These are phyloP conservation scores for Sebastes melanostomus DNA, from an alignment of 2,797 vertebrate species.

Conservation along the genomic window DNA sequence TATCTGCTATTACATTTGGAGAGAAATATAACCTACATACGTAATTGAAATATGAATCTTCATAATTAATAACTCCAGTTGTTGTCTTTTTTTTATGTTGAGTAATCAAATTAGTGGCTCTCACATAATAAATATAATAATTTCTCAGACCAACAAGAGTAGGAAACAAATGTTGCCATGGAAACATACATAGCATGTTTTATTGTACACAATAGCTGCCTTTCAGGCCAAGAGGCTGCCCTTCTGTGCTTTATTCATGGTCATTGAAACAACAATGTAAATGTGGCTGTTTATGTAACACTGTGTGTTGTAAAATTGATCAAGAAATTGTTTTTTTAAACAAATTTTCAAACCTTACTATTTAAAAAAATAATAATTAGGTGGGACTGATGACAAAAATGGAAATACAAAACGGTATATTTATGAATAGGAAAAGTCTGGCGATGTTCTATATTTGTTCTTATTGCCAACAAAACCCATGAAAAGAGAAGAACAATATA, in stretches of 20 bases:
- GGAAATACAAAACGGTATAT: not conserved
- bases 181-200: not conserved
- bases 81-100: not conserved
- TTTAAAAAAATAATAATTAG: not conserved
- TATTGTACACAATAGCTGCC: not conserved
- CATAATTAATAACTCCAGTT: not conserved
- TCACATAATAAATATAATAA: not conserved
- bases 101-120: not conserved
- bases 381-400: not conserved
- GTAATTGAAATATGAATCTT: not conserved
- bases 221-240: not conserved
- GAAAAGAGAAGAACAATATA: not conserved
- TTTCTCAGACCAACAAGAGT: not conserved
- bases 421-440: not conserved
- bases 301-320: not conserved
- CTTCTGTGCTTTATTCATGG: not conserved
- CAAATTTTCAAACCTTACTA: not conserved
- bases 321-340: not conserved
- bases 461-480: not conserved
- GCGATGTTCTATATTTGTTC: not conserved
- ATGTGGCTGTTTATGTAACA: not conserved
- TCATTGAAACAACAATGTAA: not conserved
- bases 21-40: not conserved
- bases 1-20: not conserved
- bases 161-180: conserved; percentile 3